Conservation (phyloP, 2,888 invertebrate genomes). For the Serripes groenlandicus region DNA sequence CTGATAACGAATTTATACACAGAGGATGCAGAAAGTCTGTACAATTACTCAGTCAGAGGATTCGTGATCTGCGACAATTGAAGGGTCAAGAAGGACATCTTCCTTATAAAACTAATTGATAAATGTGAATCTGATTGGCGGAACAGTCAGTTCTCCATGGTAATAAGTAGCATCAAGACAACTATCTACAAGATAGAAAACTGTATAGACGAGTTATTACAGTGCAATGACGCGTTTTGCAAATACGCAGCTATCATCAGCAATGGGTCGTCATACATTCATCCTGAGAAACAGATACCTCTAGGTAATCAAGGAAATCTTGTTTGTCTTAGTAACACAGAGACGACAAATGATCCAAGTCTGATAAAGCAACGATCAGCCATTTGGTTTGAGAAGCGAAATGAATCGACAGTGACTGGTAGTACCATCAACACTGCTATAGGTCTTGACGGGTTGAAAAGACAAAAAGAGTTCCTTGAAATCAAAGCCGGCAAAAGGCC, state of each 20-base stretch:
- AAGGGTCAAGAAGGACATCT: slow-evolving; percentile 46
- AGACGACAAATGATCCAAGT: background rate
- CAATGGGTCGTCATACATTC: background rate
- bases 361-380: slow-evolving; percentile 37
- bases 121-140: slow-evolving; percentile 42
- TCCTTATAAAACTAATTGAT: slow-evolving; percentile 23
- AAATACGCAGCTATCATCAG: slow-evolving; percentile 19
- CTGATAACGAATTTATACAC: background rate
- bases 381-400: slow-evolving; percentile 16
- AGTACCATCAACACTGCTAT: slow-evolving; percentile 43
- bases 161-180: slow-evolving; percentile 49
- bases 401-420: slow-evolving; percentile 31
- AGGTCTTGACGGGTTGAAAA: slow-evolving; percentile 44
- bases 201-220: slow-evolving; percentile 25
- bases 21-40: slow-evolving; percentile 14
- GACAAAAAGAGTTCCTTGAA: slow-evolving; percentile 17
- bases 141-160: slow-evolving; percentile 34
- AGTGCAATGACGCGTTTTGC: slow-evolving; percentile 19
- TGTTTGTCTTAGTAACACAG: slow-evolving; percentile 23
- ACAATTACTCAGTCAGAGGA: slow-evolving; percentile 26
- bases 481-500: background rate
- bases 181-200: slow-evolving; percentile 35
- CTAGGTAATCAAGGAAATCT: slow-evolving; percentile 27
- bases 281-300: background rate
- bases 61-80: slow-evolving; percentile 39